phyloP scores from a whole-genome alignment of 2,888 invertebrate genomes.

The Ormia ochracea region DNA sequence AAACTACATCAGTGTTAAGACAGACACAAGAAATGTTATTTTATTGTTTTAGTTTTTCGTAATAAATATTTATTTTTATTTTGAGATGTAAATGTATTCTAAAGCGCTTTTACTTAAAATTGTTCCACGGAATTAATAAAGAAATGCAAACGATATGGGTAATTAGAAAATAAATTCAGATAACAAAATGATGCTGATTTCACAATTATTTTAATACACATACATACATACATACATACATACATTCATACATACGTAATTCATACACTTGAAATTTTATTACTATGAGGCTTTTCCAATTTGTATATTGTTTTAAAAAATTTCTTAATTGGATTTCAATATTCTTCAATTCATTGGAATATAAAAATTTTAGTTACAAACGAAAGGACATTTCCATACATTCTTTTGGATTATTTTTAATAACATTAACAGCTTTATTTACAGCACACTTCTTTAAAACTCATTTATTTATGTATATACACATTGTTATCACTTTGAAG shows the following conservation, averaged over 20 bases:
- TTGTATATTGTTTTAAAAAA: background rate
- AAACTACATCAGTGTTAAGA: conserved; percentile 80
- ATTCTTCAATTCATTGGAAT: background rate
- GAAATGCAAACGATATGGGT: conserved; percentile 17
- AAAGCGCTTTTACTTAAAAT: conserved; percentile 33
- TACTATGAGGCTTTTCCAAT: background rate
- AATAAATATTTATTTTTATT: conserved; percentile 58
- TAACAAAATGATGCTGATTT: conserved; percentile 31
- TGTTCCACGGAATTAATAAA: conserved; percentile 12
- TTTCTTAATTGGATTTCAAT: conserved; percentile 21
- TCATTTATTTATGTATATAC: conserved; percentile 38
- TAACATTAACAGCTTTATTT: conserved; percentile 67
- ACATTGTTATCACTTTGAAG: conserved; percentile 23
- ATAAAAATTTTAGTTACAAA: conserved; percentile 20
- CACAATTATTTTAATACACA: background rate
- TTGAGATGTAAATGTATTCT: conserved; percentile 48
- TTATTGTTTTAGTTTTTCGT: conserved; percentile 25
- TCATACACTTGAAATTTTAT: too few relatives aligned
- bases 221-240: too few relatives aligned
- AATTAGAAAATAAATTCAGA: conserved; percentile 44
- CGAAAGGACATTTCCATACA: background rate
- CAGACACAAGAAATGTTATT: conserved; percentile 58
- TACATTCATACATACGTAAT: too few relatives aligned
- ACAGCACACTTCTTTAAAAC: conserved; percentile 63
- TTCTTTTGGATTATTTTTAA: conserved; percentile 13